Base-by-base conservation (phyloP, 2,888 invertebrate species). In the Acleris holmiana region DNA sequence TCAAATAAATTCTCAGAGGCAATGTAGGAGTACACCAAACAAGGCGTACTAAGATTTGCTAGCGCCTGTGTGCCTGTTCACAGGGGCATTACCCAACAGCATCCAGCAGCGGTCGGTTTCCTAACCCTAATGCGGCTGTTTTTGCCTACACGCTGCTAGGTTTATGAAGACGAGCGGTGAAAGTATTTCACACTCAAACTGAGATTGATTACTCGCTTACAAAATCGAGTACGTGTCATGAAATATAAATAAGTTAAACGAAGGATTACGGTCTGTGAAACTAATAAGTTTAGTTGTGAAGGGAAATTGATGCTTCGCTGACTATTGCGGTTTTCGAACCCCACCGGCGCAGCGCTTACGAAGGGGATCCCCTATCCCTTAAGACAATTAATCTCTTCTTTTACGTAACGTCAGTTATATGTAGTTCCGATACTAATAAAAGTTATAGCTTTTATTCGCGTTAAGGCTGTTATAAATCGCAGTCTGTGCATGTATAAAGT, bases 21-120 rank as follows among this genome's bases (percentile, higher is more conserved):
- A 21, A 51, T 2, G 13, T 15, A 51, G 56, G 56, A 51, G 51
- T 57, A 57, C 13, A 51, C 40, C 23, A 40, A 63, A 25, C 10
- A 19, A 53, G 54, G 19, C 29, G 54, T 54, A 25, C 48, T 49
- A 48, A 47, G 54, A 17, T 48, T 48, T 48, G 56, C 44, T 21
- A 23, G 50, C 54, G 23, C 47, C 50, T 13, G 76, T 80, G 84
- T 80, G 80, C 78, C 73, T 81, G 80, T 86, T 86, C 84, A 80
- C 84, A 85, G 77, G 77, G 79, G 69, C 73, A 73, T 85, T 86
- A 83, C 85, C 76, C 79, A 84, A 86, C 85, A 76, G 80, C 79
- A 78, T 82, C 82, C 75, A 85, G 81, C 75, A 70, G 80, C 79
- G 73, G 75, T 73, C 77, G 80, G 82, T 85, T 85, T 86, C 84